Base-by-base conservation (phyloP, 92 coral and sea anemone species). In the Epizoanthus rinbou region DNA sequence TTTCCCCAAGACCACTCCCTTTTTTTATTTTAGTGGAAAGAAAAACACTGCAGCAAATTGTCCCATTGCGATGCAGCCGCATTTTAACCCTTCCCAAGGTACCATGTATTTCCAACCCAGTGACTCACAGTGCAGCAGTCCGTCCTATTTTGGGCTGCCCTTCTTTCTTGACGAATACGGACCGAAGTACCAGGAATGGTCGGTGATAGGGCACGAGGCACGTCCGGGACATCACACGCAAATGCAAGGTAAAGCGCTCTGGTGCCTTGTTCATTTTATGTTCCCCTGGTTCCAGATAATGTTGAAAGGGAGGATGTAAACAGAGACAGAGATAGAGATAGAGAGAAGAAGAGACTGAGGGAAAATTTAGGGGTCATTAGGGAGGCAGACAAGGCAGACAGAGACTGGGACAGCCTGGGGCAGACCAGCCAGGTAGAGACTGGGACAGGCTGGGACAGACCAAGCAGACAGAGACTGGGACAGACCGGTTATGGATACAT, bases 201-300 rank as follows among this genome's bases (percentile, higher is more conserved):
- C 98, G 15, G 96, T 93, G 58, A 88, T 88, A 18, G 98, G 94
- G 24, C 98, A 95, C 84, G 98, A 95, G 85, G 74, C 98, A 6
- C 89, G 98, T 50, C 98, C 98, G 15, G 98, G 98, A 5, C 98
- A 95, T 52, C 98, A 95, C 70, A 87, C 92, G 54, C 98, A 95
- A 82, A 79, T 91, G 84, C 98, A 95, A 90, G 98, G 98, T 95
- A 82, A 45, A 23, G 66, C 24, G 9, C 53, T 19, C 1, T 25
- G 16, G 50, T 18, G 41, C 3, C 5, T 37, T 3, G 17, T 39
- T 6, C 8, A 3, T 25, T n/a, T 24, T 19, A 2, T 19, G 10
- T 24, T n/a, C n/a, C n/a, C n/a, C n/a, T n/a, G n/a, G n/a, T n/a
- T 22, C 11, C 18, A 37, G 22, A 31, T 22, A 64, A 22, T 8